Evolutionary conservation across 2,113 vertebrate genomes (phyloP), one percentile per base, ranked within the genome.

Genomic region (Poecilia latipinna): DNA sequence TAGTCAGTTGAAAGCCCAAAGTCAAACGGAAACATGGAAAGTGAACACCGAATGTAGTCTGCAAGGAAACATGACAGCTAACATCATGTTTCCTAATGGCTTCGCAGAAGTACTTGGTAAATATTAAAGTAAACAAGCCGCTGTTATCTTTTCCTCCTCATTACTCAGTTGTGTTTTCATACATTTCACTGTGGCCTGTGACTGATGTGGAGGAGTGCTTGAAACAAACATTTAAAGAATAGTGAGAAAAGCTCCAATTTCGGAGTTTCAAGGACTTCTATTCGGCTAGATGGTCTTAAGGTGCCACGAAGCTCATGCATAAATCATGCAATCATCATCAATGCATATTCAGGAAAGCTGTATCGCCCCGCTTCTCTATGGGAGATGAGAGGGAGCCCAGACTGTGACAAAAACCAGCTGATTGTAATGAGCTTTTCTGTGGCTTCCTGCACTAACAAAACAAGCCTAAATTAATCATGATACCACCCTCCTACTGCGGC

Each of bases 321-420:
- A 94, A 95, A 92, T 93, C 93, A 94, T 94, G 94, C 92, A 95
- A 94, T 94, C 92, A 95, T 90, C 83, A 84, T 92, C 91, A 92
- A 91, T 88, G 83, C 90, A 89, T 90, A 93, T 93, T 94, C 91
- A 87, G 85, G 72, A 78, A 82, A 78, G 89, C 82, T 78, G 86
- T 15, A 87, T 86, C 75, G 70, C 65, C 82, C 71, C 37, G 77
- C 81, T 79, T 88, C 86, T 86, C 89, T 83, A 87, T 90, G 90
- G 90, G 91, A 89, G 90, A 88, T 89, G 76, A 87, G 80, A 89
- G 87, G 77, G 83, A 89, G 86, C 90, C 78, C 51, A 86, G 89
- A 88, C 89, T 86, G 82, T 86, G 82, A 93, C 91, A 93, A 92
- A 92, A 89, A 89, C 85, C 78, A 84, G 82, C 87, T 95, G 93